Evolutionary conservation across 2,888 invertebrate genomes (phyloP).

Genomic region (Leucophora obtusa): DNA sequence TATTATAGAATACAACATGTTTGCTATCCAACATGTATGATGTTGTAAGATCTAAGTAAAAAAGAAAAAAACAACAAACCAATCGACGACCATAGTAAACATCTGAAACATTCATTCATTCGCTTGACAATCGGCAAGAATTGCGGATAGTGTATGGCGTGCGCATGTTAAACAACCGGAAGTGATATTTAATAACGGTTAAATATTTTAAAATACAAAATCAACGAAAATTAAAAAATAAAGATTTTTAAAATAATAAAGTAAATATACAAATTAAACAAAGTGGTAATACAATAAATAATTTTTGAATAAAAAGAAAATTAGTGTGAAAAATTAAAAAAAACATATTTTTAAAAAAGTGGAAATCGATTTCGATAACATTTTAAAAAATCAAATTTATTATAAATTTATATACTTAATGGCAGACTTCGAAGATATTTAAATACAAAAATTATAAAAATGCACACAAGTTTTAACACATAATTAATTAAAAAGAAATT

Average conservation of each 20-base stretch:
- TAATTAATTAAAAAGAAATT: too few relatives aligned
- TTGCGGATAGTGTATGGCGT: neutral
- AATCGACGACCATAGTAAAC: neutral
- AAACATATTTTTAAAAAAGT: too few relatives aligned
- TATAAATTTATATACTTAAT: too few relatives aligned
- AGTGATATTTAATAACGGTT: slow-evolving; percentile 49
- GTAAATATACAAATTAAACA: neutral
- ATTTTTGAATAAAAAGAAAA: neutral
- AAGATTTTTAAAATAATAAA: neutral
- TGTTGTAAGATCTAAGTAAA: neutral
- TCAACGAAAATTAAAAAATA: neutral
- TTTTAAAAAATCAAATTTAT: too few relatives aligned
- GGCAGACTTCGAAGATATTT: too few relatives aligned
- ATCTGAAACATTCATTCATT: slow-evolving; percentile 44
- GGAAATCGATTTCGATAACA: too few relatives aligned
- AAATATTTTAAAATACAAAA: neutral
- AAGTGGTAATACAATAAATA: neutral
- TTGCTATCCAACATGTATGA: slow-evolving; percentile 6
- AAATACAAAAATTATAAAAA: too few relatives aligned
- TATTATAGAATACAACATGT: slow-evolving; percentile 1
- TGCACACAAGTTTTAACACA: too few relatives aligned
- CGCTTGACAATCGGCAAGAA: slow-evolving; percentile 49
- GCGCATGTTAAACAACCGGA: slow-evolving; percentile 25
- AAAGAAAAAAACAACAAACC: neutral
- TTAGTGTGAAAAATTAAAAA: neutral